A percentile compares a stretch with the other conserved stretches of the same genome.
Conservation (phyloP, 2,888 invertebrate species). For the Leptopterna dolabrata region DNA sequence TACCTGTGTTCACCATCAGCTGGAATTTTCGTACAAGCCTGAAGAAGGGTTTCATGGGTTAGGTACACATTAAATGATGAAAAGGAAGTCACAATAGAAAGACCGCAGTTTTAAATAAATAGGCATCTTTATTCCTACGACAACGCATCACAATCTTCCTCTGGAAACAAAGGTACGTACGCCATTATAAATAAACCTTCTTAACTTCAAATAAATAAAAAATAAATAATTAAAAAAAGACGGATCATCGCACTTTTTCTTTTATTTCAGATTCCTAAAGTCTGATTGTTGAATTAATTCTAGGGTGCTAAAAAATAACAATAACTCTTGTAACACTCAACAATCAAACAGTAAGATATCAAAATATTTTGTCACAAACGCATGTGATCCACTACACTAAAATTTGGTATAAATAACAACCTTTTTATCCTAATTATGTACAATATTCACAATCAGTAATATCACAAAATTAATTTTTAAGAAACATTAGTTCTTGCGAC, state of each 20-base stretch:
- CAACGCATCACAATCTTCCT: neutral
- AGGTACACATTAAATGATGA: no score
- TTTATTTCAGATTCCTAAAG: conserved; percentile 32
- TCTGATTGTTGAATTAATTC: conserved; percentile 14
- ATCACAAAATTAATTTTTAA: conserved; percentile 41
- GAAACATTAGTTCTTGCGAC: neutral
- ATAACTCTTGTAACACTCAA: neutral
- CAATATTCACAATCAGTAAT: conserved; percentile 48
- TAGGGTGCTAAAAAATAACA: neutral
- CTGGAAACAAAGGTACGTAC: neutral
- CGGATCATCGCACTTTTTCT: neutral
- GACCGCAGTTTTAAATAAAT: neutral
- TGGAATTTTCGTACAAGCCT: no score
- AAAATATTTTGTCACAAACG: conserved; percentile 21
- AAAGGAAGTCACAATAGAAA: no score
- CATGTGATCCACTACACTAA: conserved; percentile 6
- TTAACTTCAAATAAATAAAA: conserved; percentile 26
- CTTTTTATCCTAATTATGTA: conserved; percentile 12
- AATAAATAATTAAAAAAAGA: conserved; percentile 22
- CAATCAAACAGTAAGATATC: conserved; percentile 45
- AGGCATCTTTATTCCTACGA: conserved; percentile 16
- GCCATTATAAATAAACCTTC: neutral
- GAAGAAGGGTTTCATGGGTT: no score
- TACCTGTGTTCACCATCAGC: no score
- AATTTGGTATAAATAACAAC: conserved; percentile 51